Conservation (phyloP, 2,888 invertebrate species). For the Drosophila yooni region DNA sequence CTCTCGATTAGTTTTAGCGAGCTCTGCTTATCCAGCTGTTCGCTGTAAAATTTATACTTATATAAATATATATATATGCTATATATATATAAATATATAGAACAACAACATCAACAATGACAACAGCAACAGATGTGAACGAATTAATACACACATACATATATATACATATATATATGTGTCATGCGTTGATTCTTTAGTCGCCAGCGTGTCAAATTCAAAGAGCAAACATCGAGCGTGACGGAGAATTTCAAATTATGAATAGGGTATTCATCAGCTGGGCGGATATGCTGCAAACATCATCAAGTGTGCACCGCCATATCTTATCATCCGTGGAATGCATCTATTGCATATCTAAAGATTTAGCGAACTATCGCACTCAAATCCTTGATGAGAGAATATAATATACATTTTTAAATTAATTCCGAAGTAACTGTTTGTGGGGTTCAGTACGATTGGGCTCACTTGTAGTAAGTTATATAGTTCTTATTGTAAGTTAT, state of each 20-base stretch:
- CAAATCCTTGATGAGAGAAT: neutral
- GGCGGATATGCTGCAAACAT: neutral
- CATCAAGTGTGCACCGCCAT: neutral
- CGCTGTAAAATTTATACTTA: constrained; percentile 55
- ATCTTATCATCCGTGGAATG: neutral
- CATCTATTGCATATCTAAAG: neutral
- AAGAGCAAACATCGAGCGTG: constrained; percentile 17
- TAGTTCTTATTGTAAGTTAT: neutral
- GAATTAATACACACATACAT: neutral
- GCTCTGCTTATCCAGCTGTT: constrained; percentile 83
- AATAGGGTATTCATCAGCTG: constrained; percentile 4
- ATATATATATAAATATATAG: neutral
- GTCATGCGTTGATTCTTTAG: constrained; percentile 19
- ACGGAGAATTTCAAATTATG: constrained; percentile 26
- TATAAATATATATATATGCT: neutral
- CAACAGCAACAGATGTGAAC: neutral
- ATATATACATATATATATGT: neutral
- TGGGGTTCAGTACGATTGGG: neutral
- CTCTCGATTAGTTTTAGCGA: constrained; percentile 82
- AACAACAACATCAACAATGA: neutral
- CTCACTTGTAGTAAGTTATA: neutral
- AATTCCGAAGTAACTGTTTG: neutral
- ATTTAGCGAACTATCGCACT: neutral
- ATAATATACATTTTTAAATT: neutral
- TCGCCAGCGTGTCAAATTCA: constrained; percentile 35